Conservation (phyloP, 2,113 vertebrate genomes). For the Echinops telfairi region DNA sequence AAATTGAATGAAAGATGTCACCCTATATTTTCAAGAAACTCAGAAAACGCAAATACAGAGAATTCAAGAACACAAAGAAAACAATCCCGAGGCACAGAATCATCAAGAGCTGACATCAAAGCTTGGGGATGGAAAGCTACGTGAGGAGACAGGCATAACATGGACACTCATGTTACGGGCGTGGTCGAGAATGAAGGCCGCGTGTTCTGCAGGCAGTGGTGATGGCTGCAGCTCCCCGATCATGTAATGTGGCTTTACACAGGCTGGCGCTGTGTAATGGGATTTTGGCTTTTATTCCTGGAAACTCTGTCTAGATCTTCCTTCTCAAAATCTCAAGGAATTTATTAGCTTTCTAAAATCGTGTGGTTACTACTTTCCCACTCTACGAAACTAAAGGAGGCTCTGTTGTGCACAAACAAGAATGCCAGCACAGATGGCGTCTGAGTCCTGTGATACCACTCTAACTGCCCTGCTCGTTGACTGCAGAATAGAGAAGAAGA, state of each 20-base stretch:
- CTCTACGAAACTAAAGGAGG: not conserved
- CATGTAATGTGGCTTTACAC: not conserved
- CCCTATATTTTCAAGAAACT: conserved; percentile 48
- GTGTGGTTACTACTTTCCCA: not conserved
- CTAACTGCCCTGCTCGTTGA: not conserved
- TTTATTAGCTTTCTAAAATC: conserved; percentile 10
- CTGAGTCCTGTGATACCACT: not conserved
- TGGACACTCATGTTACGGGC: not conserved
- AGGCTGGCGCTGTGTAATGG: not conserved
- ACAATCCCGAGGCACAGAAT: not conserved
- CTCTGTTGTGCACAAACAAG: not conserved
- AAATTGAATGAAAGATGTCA: not conserved
- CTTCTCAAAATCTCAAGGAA: conserved; percentile 22
- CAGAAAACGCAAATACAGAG: not conserved
- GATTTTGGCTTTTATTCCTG: not conserved
- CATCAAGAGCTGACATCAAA: conserved; percentile 11
- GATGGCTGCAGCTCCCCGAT: not conserved
- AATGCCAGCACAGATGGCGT: not conserved
- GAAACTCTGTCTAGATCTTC: conserved; percentile 5
- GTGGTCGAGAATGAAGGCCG: not conserved
- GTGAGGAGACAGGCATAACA: not conserved
- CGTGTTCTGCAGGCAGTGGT: not conserved
- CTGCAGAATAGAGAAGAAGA: conserved; percentile 16
- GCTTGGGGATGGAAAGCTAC: not conserved
- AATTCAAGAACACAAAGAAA: conserved; percentile 31